A percentile compares a stretch with the other conserved stretches of the same genome.
Evolutionary conservation across 2,113 vertebrate species (phyloP).

Genomic region (Eurypyga helias): DNA sequence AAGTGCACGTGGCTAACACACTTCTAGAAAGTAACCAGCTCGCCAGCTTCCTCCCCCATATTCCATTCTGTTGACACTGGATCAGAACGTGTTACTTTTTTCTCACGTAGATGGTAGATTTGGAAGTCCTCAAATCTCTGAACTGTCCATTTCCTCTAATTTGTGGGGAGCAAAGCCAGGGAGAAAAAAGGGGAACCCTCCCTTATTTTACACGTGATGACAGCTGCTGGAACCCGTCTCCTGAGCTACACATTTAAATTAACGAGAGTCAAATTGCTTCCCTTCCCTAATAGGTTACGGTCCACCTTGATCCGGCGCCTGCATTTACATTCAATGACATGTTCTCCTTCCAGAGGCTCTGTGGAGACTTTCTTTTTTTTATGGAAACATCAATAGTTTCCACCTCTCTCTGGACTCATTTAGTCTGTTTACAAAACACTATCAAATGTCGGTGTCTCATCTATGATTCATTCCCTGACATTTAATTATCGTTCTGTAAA

Average conservation of each 20-base stretch:
- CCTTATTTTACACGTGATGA: neutral
- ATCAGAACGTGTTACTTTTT: neutral
- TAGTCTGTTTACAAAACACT: conserved; percentile 53
- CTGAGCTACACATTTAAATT: neutral
- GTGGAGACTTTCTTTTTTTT: neutral
- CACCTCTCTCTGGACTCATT: conserved; percentile 37
- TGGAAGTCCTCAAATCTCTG: neutral
- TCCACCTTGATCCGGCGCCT: neutral
- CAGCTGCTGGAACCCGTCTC: neutral
- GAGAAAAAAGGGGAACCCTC: neutral
- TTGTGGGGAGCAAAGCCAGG: neutral
- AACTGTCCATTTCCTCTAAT: neutral
- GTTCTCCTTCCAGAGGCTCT: neutral
- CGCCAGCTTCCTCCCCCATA: neutral
- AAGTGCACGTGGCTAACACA: too few species aligned
- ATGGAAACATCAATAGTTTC: conserved; percentile 35
- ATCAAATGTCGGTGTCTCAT: conserved; percentile 17
- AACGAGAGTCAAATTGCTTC: neutral
- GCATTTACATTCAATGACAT: neutral
- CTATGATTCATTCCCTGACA: conserved; percentile 38
- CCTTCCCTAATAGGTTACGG: neutral
- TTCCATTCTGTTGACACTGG: neutral
- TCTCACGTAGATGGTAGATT: neutral
- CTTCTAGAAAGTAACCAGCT: too few species aligned
- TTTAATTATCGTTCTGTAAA: conserved; percentile 54